Conservation (phyloP, 2,113 vertebrate species). For the Nannospalax galili region DNA sequence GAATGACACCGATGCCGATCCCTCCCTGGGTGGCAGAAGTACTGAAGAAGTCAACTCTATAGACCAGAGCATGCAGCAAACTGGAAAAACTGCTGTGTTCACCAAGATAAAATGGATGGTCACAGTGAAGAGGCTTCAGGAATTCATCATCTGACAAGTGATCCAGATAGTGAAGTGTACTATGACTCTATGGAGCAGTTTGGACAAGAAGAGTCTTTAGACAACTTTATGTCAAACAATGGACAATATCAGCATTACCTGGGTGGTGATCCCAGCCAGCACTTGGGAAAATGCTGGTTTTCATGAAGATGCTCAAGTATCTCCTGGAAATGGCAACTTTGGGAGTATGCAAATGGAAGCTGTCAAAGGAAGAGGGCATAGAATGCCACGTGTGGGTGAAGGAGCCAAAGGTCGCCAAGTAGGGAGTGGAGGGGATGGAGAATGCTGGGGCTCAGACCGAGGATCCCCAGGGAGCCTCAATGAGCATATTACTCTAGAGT, state of each 20-base stretch:
- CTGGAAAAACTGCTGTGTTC: no score
- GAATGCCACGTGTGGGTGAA: constrained; percentile 86
- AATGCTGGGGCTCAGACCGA: constrained; percentile 87
- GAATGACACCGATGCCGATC: no score
- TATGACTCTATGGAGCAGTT: constrained; percentile 99
- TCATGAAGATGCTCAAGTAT: constrained; percentile 63
- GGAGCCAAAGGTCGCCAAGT: constrained; percentile 85
- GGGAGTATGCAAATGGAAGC: constrained; percentile 65
- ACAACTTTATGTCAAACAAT: constrained; percentile 82
- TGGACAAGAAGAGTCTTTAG: constrained; percentile 92
- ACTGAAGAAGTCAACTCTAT: no score
- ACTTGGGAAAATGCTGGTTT: constrained; percentile 82
- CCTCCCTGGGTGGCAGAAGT: no score
- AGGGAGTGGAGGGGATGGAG: constrained; percentile 89
- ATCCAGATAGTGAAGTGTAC: constrained; percentile 98
- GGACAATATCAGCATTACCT: constrained; percentile 85
- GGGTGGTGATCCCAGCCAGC: constrained; percentile 84
- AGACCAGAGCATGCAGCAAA: no score
- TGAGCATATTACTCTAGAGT: constrained; percentile 93
- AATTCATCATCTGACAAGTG: constrained; percentile 92
- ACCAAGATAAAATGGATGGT: constrained; percentile 86
- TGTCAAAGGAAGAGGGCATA: constrained; percentile 85
- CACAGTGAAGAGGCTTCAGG: constrained; percentile 85
- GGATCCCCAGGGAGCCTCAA: constrained; percentile 88
- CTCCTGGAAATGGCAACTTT: constrained; percentile 32